A percentile compares a stretch with the other conserved stretches of the same genome.
phyloP scores from a whole-genome alignment of 2,113 vertebrate genomes.

The Theropithecus gelada region DNA sequence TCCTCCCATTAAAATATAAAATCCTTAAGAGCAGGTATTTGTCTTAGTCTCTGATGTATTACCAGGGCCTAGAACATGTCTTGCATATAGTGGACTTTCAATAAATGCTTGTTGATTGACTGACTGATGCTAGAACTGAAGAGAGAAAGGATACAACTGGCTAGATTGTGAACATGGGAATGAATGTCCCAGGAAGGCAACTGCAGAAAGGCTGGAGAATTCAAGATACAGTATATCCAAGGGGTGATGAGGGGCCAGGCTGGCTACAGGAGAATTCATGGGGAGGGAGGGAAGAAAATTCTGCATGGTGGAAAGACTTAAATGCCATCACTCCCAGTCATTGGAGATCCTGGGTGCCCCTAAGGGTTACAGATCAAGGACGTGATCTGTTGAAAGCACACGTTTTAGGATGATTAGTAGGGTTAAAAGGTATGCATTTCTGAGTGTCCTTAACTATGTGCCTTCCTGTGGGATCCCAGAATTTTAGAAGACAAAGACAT shows the following conservation, averaged over 20 bases:
- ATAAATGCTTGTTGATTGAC: not conserved
- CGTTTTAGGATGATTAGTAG: not conserved
- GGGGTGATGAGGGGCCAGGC: not conserved
- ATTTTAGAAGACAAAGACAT: slow-evolving; percentile 72
- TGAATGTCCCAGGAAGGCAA: not conserved
- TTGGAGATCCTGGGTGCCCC: not conserved
- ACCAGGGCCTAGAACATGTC: not conserved
- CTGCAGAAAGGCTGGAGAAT: not conserved
- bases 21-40: not conserved
- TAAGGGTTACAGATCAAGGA: not conserved
- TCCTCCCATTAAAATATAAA: not conserved
- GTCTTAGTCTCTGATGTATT: not conserved
- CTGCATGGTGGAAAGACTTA: too few relatives aligned
- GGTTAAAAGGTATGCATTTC: not conserved
- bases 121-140: not conserved
- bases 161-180: not conserved
- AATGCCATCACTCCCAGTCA: not conserved
- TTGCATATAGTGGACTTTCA: not conserved
- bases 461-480: not conserved
- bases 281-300: not conserved
- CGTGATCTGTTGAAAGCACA: not conserved
- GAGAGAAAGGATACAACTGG: not conserved
- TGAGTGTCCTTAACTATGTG: slow-evolving; percentile 51
- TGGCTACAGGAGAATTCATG: not conserved
- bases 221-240: not conserved